Evolutionary conservation across 2,888 invertebrate genomes (phyloP).

Genomic region (Diplolepis rosae): DNA sequence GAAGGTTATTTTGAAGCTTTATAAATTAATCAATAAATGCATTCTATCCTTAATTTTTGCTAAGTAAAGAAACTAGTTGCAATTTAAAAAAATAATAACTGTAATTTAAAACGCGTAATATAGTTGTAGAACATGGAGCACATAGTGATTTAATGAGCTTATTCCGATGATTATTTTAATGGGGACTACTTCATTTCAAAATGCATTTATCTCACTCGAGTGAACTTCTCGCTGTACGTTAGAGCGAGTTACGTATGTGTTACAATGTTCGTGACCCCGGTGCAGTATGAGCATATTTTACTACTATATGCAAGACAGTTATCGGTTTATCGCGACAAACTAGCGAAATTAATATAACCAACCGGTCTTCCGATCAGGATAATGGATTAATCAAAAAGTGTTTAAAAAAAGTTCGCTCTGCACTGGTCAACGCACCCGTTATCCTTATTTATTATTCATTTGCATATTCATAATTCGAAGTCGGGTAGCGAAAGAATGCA

Average conservation of each 20-base stretch:
- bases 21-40: too few relatives aligned
- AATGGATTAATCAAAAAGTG: background rate
- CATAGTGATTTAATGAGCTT: conserved; percentile 17
- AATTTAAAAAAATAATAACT: too few relatives aligned
- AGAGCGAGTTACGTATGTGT: background rate
- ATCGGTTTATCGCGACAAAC: conserved; percentile 1
- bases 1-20: too few relatives aligned
- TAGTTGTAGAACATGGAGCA: conserved; percentile 12
- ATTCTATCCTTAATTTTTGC: too few relatives aligned
- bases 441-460: conserved; percentile 24
- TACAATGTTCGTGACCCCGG: conserved; percentile 14
- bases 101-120: background rate
- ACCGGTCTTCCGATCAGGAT: background rate
- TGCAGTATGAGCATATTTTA: background rate
- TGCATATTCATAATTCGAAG: conserved; percentile 24
- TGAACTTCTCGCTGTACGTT: conserved; percentile 14
- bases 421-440: conserved; percentile 26
- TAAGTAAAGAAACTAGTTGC: too few relatives aligned
- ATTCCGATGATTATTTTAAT: conserved; percentile 18
- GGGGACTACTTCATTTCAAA: conserved; percentile 19
- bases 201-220: conserved; percentile 18
- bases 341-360: background rate
- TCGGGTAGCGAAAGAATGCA: conserved; percentile 11
- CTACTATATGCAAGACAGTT: background rate
- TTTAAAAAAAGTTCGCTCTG: background rate